These are phyloP conservation scores for Antedon mediterranea DNA, from an alignment of 53 echinoderm and acorn worm genomes.

Conservation along the genomic window DNA sequence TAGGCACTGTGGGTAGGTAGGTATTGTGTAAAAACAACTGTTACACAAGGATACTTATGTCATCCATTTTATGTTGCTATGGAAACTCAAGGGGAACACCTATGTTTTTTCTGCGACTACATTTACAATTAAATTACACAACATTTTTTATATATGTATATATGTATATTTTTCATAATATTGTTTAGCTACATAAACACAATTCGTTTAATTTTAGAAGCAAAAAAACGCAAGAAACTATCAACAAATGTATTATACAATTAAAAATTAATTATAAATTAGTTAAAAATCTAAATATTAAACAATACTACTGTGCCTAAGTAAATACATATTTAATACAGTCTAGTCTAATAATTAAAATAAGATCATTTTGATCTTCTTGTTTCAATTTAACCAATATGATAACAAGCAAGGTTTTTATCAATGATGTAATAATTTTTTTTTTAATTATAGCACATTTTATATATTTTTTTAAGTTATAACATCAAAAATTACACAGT, in stretches of 20 bases:
- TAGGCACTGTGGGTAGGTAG: too few species aligned
- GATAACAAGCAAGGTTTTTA: neutral
- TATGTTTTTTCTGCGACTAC: neutral
- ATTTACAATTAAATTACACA: slow-evolving; percentile 1
- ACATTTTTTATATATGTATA: neutral
- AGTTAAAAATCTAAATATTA: neutral
- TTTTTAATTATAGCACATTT: neutral
- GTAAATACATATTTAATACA: neutral
- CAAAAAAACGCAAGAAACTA: neutral
- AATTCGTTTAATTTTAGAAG: neutral
- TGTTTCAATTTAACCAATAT: neutral
- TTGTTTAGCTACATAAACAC: neutral
- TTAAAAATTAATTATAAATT: neutral
- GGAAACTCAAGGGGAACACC: neutral
- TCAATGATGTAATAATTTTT: neutral
- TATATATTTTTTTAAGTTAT: neutral
- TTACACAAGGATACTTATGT: too few species aligned
- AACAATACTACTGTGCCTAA: neutral
- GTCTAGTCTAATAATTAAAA: neutral
- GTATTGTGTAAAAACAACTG: neutral
- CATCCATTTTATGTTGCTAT: neutral
- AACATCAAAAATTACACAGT: neutral
- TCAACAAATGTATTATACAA: neutral
- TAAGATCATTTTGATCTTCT: neutral
- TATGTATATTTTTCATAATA: neutral